phyloP scores from a whole-genome alignment of 2,113 vertebrate genomes.

The Alethe castanea region DNA sequence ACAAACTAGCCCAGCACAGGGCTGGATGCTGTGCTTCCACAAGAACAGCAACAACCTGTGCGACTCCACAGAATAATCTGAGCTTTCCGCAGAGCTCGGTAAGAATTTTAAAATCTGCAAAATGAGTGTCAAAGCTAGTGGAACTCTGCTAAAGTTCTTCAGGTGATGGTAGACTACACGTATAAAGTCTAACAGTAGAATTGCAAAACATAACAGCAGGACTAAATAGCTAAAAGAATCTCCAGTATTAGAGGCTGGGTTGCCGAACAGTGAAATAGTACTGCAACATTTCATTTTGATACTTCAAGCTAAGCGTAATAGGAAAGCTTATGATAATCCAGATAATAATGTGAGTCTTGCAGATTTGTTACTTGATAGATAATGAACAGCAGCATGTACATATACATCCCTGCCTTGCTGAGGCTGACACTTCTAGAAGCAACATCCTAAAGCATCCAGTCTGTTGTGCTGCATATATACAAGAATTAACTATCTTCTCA shows the following conservation, averaged over 20 bases:
- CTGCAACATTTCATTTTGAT: background rate
- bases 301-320: background rate
- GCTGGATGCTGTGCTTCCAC: background rate
- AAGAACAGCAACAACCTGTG: background rate
- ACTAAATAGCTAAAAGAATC: background rate
- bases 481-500: background rate
- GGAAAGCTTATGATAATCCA: background rate
- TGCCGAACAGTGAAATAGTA: background rate
- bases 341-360: background rate
- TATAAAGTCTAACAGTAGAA: background rate
- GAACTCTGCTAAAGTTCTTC: background rate
- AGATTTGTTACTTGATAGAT: background rate
- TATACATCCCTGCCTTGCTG: background rate
- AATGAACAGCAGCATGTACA: background rate
- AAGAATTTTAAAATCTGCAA: background rate
- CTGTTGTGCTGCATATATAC: background rate
- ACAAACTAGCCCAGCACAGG: background rate
- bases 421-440: background rate
- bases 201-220: background rate
- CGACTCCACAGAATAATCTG: background rate
- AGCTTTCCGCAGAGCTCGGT: background rate
- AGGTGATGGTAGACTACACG: accelerated
- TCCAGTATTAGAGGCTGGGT: background rate
- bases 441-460: background rate
- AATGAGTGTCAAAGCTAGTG: background rate